Conservation (phyloP, 2,888 invertebrate genomes). For the Machimus rusticus region DNA sequence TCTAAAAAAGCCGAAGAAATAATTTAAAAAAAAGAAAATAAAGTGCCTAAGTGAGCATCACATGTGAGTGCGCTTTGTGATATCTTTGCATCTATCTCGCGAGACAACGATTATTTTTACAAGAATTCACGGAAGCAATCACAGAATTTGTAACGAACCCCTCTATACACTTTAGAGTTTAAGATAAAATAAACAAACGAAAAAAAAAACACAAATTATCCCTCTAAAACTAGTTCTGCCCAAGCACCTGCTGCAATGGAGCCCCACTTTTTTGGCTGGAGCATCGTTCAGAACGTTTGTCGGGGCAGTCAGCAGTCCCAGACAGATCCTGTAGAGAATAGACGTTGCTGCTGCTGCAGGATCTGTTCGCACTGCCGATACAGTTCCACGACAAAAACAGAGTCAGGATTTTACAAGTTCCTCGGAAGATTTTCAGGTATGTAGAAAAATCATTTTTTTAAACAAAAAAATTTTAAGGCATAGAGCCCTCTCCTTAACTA, state of each 20-base stretch:
- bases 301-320: neutral
- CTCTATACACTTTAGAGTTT: neutral
- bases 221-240: neutral
- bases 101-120: constrained; percentile 14
- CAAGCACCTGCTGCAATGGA: constrained; percentile 15
- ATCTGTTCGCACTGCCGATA: constrained; percentile 1
- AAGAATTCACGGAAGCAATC: neutral
- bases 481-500: too few species aligned
- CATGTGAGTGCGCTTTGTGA: neutral
- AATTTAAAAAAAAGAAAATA: neutral
- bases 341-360: neutral
- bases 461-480: too few species aligned
- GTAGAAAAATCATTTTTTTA: neutral
- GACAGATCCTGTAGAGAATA: neutral
- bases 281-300: neutral
- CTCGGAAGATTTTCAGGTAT: constrained; percentile 48
- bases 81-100: neutral
- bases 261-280: neutral
- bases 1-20: neutral
- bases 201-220: neutral
- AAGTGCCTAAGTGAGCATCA: constrained; percentile 25
- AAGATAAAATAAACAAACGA: neutral
- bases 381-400: constrained; percentile 36
- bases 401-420: constrained; percentile 48
- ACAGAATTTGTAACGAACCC: neutral